Evolutionary conservation across 2,888 invertebrate genomes (phyloP), one percentile per base, ranked within the genome.

Genomic region (Drosophila meridionalis): DNA sequence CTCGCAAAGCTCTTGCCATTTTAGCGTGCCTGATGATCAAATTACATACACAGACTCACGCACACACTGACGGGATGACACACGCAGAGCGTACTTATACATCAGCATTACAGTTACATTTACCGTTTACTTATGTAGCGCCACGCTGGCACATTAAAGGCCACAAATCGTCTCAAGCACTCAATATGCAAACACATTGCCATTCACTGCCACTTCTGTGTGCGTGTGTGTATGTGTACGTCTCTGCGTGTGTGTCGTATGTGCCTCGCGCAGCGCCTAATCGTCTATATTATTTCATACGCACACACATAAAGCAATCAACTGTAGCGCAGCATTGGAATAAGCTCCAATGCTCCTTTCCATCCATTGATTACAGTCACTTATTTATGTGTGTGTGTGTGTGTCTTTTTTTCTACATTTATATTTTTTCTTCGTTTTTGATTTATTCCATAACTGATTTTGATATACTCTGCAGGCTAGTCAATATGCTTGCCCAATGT

Each of bases 161-260:
- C 76, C 88, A 87, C 89, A 85, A 89, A 87, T 83, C 84, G 84
- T 83, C 87, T 75, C 71, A 89, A 89, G 90, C 73, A 65, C 78
- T 78, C 69, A 72, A 81, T 74, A 76, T 83, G 82, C 81, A 80
- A 78, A 80, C 78, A 80, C 77, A 78, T 76, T 68, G 55, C 57
- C 73, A 58, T 68, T 59, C 66, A 61, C 64, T 50, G 60, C 28
- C 62, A 59, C 42, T n/a, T 47, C 14, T 68, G 28, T 34, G 58
- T 50, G 43, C 34, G 28, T 55, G 11, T 8, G 12, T 28, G 34
- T 43, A 40, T 34, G 30, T 58, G 11, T 20, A 14, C 0, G n/a
- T 11, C 8, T 57, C 0, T 45, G 42, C 57, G 45, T 42, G 55
- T 62, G 42, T 76, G 62, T 70, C 60, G 30, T 26, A 50, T 56